Conservation (phyloP, 2,888 invertebrate species). For the Uropetala carovei region DNA sequence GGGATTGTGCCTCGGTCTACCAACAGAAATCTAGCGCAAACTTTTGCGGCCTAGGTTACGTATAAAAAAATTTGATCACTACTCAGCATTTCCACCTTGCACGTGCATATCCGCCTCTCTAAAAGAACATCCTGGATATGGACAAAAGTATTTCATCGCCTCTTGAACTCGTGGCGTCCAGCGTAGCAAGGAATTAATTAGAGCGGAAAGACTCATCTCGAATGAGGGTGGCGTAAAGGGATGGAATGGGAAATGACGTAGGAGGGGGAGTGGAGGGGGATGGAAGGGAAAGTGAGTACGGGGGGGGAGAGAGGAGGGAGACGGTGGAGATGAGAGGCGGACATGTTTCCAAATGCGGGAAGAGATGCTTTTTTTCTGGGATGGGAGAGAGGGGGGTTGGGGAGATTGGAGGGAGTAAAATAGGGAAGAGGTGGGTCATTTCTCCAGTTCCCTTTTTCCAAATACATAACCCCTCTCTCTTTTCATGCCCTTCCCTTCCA, state of each 20-base stretch:
- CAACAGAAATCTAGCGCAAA: too few species aligned
- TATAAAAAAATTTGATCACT: too few species aligned
- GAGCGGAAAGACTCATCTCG: slow-evolving; percentile 20
- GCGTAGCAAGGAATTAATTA: slow-evolving; percentile 20
- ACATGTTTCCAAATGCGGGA: not conserved
- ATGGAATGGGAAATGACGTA: not conserved
- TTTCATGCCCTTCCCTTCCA: too few species aligned
- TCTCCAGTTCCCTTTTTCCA: slow-evolving; percentile 28
- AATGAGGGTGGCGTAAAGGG: not conserved
- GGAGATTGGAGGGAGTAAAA: not conserved
- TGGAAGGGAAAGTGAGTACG: not conserved
- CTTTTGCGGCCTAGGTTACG: too few species aligned
- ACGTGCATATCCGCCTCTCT: not conserved
- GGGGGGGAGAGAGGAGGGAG: not conserved
- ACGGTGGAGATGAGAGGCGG: not conserved
- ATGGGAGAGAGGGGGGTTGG: not conserved
- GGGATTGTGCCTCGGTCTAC: too few species aligned
- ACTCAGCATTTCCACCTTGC: not conserved
- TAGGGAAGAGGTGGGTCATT: not conserved
- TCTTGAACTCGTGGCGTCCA: not conserved
- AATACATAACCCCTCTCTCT: slow-evolving; percentile 1
- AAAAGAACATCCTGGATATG: not conserved
- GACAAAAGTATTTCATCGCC: slow-evolving; percentile 7
- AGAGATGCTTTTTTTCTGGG: not conserved
- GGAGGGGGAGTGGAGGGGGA: not conserved